Base-by-base conservation (phyloP, 2,888 invertebrate genomes). In the Cheilosia grossa region DNA sequence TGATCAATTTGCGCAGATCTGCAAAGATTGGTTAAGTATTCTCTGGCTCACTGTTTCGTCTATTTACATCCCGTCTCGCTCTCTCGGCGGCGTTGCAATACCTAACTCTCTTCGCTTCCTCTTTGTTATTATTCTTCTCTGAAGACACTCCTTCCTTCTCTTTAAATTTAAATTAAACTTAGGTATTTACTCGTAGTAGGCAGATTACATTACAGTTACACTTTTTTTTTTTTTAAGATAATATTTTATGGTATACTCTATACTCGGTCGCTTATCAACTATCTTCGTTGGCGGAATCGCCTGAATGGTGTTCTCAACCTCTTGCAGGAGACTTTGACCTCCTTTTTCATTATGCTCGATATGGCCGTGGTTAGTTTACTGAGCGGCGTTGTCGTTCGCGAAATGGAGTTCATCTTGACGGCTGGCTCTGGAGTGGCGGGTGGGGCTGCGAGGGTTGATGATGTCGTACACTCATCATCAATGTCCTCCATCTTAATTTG, bases 1-100 rank as follows among this genome's bases (percentile, higher is more conserved):
- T 92, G 75, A 92, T 92, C 77, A 92, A 87, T 85, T 91, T 91
- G 40, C 91, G 90, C 59, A 91, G 81, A 89, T 91, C 91, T 91
- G 49, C 37, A 80, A 81, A 67, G 70, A 87, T 73, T 58, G 2
- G 49, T 78, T 72, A 82, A 66, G 81, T 82, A 77, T 81, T 72
- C 74, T 51, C 13, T 19, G 54, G 63, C 10, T 53, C 49, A 37
- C n/a, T 53, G 7, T 66, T n/a, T 51, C 40, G 33, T 21, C 21
- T 85, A 81, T 85, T 61, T 81, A 72, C 80, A 80, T 54, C 63
- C 66, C 42, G 19, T 63, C 58, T 77, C 64, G 63, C 51, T 44
- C 67, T 74, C 64, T 44, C 47, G 56, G 59, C 47, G 27, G 56
- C 44, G 30, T 17, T n/a, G 40, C 27, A 75, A 59, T 66, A 80